phyloP scores from a whole-genome alignment of 2,888 invertebrate species.

The Andrena praecox region DNA sequence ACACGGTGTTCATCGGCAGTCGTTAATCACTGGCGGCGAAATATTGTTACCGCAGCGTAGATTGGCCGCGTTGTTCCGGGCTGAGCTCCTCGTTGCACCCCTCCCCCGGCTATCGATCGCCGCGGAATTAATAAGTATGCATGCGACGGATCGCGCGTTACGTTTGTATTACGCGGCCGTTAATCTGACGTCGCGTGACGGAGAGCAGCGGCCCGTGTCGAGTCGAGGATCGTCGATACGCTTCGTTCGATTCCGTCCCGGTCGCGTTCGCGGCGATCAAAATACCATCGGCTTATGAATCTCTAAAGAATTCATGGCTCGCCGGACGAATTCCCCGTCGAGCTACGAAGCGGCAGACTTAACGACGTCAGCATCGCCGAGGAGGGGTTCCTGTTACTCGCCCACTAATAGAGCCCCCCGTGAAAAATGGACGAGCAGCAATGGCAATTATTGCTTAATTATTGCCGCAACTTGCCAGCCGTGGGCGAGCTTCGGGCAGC shows the following conservation, averaged over 20 bases:
- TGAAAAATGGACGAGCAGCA: constrained; percentile 12
- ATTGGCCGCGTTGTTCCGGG: constrained; percentile 64
- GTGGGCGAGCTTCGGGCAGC: neutral
- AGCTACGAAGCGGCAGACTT: neutral
- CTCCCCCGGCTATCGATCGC: constrained; percentile 55
- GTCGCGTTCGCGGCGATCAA: too few species aligned
- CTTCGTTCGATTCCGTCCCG: neutral
- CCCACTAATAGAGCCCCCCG: neutral
- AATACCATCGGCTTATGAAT: too few species aligned
- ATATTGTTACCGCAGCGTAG: constrained; percentile 59
- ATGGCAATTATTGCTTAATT: constrained; percentile 47
- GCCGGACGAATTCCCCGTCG: neutral
- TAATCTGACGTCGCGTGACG: constrained; percentile 64
- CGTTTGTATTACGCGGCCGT: constrained; percentile 68
- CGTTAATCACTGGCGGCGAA: constrained; percentile 64
- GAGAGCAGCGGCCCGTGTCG: constrained; percentile 25
- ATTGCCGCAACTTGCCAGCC: constrained; percentile 15
- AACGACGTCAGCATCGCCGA: neutral
- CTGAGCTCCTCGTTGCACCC: constrained; percentile 34
- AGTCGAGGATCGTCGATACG: constrained; percentile 32
- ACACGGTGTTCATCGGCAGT: constrained; percentile 55
- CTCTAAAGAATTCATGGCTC: too few species aligned
- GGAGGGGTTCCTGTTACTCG: neutral
- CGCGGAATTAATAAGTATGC: constrained; percentile 71
- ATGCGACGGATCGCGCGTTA: constrained; percentile 71